Base-by-base conservation (phyloP, 2,113 vertebrate species). In the Thomomys bottae region DNA sequence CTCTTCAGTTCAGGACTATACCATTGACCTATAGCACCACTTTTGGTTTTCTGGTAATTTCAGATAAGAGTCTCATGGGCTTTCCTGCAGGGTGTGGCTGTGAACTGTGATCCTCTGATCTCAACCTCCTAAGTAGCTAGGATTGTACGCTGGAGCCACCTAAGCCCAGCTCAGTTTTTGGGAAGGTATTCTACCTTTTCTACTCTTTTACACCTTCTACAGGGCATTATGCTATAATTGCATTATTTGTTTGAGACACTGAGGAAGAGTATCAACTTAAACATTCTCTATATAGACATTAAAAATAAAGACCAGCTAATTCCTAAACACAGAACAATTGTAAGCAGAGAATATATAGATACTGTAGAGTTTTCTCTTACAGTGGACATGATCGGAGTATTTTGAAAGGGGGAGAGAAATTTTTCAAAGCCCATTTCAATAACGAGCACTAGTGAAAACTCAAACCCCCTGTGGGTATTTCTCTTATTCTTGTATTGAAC, bases 271-370 rank as follows among this genome's bases (percentile, higher is more conserved):
- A 0, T 40, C 32, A 84, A 54, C 24, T 87, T 84, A 70, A 12
- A 54, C 49, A 54, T 57, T n/a, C n/a, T n/a, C 63, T 84, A 87
- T 82, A 72, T 54, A 89, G 87, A 81, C 11, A 79, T 63, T 81
- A 40, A 87, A 88, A 80, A 67, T 42, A 81, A 66, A 71, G 0
- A 5, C 2, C 70, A 26, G 21, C 59, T 23, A 38, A 67, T 84
- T 80, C 81, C 23, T 80, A 75, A 86, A 77, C 12, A 40, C 30
- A 42, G 20, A 28, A 32, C 40, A 36, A 28, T 30, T 82, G 67
- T 67, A 36, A 67, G 32, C 9, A 59, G 18, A 87, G 8, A 10
- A 15, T 42, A 6, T 26, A 75, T 5, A 79, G 38, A 61, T 88
- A 79, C 30, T 71, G 34, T 5, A 57, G 17, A 26, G 2, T 78